Conservation (phyloP, 2,888 invertebrate species). For the Caenorhabditis parvicauda region DNA sequence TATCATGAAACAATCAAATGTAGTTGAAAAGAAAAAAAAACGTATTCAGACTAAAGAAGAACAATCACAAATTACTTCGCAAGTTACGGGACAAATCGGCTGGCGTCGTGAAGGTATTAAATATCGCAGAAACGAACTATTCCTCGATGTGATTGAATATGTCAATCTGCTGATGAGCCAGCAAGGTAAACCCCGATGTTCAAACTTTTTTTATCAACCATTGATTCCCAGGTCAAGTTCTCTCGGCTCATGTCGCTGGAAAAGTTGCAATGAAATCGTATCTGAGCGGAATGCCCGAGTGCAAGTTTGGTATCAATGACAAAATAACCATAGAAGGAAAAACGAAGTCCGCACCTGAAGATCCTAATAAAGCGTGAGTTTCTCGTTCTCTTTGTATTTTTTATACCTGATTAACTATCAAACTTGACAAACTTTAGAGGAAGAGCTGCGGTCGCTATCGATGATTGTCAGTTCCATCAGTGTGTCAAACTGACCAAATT, state of each 20-base stretch:
- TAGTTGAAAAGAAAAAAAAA: slow-evolving; percentile 3
- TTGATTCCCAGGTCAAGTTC: slow-evolving; percentile 78
- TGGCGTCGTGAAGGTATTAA: slow-evolving; percentile 99
- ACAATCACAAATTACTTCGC: slow-evolving; percentile 97
- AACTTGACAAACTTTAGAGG: slow-evolving; percentile 63
- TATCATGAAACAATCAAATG: background rate
- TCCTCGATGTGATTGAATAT: slow-evolving; percentile 96
- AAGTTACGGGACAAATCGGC: slow-evolving; percentile 77
- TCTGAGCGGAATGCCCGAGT: slow-evolving; percentile 98
- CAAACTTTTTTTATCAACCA: too few species aligned
- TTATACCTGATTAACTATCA: too few species aligned
- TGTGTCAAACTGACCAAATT: slow-evolving; percentile 99
- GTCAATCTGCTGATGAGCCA: slow-evolving; percentile 99
- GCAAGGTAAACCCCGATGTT: slow-evolving; percentile 74
- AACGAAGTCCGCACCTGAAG: slow-evolving; percentile 70
- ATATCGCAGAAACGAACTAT: slow-evolving; percentile 93
- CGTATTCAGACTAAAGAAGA: slow-evolving; percentile 87
- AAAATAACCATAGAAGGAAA: slow-evolving; percentile 92
- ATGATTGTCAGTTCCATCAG: slow-evolving; percentile 99
- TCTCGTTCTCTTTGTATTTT: background rate
- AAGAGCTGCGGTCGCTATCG: slow-evolving; percentile 97
- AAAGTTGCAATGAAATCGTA: slow-evolving; percentile 99
- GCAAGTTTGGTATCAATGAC: slow-evolving; percentile 98
- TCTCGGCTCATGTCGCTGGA: slow-evolving; percentile 97
- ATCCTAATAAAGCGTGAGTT: slow-evolving; percentile 72